A percentile compares a stretch with the other conserved stretches of the same genome.
Conservation (phyloP, 2,888 invertebrate genomes). For the Drosophila lacicola region DNA sequence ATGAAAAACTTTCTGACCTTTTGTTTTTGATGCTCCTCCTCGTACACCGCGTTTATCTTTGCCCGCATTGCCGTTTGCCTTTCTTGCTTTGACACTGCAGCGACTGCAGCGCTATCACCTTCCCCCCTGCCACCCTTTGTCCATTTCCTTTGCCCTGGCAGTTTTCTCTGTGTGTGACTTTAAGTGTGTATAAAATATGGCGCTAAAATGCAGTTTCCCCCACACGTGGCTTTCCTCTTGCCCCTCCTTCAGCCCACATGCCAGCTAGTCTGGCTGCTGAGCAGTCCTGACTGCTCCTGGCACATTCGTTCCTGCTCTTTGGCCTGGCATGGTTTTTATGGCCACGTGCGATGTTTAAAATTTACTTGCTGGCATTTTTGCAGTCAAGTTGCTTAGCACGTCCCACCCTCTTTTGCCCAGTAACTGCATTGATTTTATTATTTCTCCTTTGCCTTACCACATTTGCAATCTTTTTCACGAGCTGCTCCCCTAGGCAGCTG, state of each 20-base stretch:
- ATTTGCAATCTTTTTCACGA: constrained; percentile 34
- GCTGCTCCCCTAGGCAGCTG: constrained; percentile 36
- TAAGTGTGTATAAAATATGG: constrained; percentile 80
- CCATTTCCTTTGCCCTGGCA: constrained; percentile 15
- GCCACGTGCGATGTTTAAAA: constrained; percentile 75
- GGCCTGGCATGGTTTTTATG: constrained; percentile 69
- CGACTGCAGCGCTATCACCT: constrained; percentile 56
- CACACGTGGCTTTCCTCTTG: constrained; percentile 42
- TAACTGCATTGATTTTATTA: constrained; percentile 35
- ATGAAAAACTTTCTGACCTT: constrained; percentile 66
- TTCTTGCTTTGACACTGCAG: constrained; percentile 70
- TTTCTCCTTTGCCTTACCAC: constrained; percentile 15
- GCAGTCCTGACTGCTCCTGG: constrained; percentile 37
- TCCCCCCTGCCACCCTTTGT: background rate
- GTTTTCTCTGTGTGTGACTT: constrained; percentile 72
- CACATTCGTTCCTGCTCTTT: constrained; percentile 58
- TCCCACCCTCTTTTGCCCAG: background rate
- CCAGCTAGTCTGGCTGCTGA: constrained; percentile 15
- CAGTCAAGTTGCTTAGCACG: constrained; percentile 66
- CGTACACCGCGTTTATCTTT: constrained; percentile 59
- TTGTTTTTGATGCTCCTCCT: constrained; percentile 56
- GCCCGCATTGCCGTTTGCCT: constrained; percentile 67
- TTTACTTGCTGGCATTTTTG: constrained; percentile 69
- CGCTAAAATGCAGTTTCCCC: constrained; percentile 75
- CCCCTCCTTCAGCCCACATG: background rate